phyloP scores from a whole-genome alignment of 1,140 invertebrate genomes.

The Copidosoma floridanum region DNA sequence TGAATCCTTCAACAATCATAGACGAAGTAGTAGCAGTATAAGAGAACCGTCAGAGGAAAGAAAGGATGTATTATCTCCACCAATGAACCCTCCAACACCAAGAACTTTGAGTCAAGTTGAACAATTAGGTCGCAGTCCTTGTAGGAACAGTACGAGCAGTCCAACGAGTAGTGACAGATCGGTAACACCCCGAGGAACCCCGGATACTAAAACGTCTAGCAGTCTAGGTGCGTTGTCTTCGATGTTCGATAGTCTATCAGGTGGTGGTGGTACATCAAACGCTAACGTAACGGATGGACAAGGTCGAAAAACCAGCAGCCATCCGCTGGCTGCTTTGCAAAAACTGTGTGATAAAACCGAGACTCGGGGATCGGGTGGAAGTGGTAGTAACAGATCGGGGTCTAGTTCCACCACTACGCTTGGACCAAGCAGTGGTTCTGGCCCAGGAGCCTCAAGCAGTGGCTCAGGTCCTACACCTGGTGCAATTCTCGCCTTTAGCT shows the following conservation, averaged over 20 bases:
- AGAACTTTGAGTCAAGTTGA: constrained; percentile 45
- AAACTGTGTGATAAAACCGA: constrained; percentile 94
- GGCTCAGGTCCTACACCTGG: constrained; percentile 65
- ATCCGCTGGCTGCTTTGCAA: constrained; percentile 88
- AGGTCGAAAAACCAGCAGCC: constrained; percentile 69
- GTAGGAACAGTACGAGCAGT: constrained; percentile 64
- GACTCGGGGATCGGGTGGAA: constrained; percentile 56
- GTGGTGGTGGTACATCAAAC: constrained; percentile 52
- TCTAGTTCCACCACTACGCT: constrained; percentile 32
- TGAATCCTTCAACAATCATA: constrained; percentile 43
- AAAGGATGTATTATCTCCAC: constrained; percentile 55
- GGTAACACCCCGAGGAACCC: constrained; percentile 67
- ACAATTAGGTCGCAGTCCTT: constrained; percentile 57
- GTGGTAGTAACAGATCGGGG: constrained; percentile 31
- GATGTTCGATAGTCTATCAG: constrained; percentile 84
- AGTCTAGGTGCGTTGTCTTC: constrained; percentile 82
- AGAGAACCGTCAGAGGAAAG: constrained; percentile 45
- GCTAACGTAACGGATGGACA: constrained; percentile 54
- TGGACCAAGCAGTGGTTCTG: constrained; percentile 32
- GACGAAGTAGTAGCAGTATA: constrained; percentile 38
- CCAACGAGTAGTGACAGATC: constrained; percentile 74
- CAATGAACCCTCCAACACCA: constrained; percentile 59
- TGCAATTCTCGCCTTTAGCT: constrained; percentile 86
- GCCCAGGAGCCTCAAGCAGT: constrained; percentile 36
- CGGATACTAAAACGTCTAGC: constrained; percentile 66